These are phyloP conservation scores for Philereme vetulata DNA, from an alignment of 2,888 invertebrate species.

Conservation along the genomic window DNA sequence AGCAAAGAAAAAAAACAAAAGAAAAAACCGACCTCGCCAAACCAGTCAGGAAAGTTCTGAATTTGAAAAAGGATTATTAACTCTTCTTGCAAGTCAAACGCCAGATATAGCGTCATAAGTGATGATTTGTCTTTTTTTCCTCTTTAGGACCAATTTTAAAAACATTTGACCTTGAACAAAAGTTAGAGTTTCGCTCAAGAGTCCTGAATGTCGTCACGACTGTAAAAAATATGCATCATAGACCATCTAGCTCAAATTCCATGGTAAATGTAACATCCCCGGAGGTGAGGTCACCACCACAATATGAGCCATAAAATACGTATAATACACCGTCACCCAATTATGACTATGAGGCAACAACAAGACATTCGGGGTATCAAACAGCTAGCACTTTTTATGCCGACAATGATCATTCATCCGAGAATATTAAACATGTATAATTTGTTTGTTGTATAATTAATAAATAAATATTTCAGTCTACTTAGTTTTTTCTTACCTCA, in stretches of 20 bases:
- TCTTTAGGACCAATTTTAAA: slow-evolving; percentile 40
- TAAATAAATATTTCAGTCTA: too few species aligned
- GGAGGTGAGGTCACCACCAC: too few species aligned
- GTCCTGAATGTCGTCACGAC: slow-evolving; percentile 36
- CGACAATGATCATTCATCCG: too few species aligned
- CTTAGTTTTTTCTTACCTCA: slow-evolving; percentile 40
- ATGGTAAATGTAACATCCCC: too few species aligned
- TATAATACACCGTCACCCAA: too few species aligned
- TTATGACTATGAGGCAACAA: too few species aligned
- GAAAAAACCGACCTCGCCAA: background rate
- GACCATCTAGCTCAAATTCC: slow-evolving; percentile 37
- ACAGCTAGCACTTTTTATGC: too few species aligned
- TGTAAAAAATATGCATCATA: slow-evolving; percentile 17
- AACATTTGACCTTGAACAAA: slow-evolving; percentile 39
- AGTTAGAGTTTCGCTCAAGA: slow-evolving; percentile 42
- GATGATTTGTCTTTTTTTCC: slow-evolving; percentile 41
- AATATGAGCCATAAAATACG: too few species aligned
- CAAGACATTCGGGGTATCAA: too few species aligned
- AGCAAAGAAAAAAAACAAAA: slow-evolving; percentile 1
- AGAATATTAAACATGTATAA: too few species aligned
- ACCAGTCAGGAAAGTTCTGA: background rate
- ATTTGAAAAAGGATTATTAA: slow-evolving; percentile 31
- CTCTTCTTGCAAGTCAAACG: slow-evolving; percentile 38
- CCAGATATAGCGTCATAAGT: too few species aligned
- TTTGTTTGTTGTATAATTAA: too few species aligned